These are phyloP conservation scores for Calypte anna DNA, from an alignment of 2,113 vertebrate species.

Conservation along the genomic window DNA sequence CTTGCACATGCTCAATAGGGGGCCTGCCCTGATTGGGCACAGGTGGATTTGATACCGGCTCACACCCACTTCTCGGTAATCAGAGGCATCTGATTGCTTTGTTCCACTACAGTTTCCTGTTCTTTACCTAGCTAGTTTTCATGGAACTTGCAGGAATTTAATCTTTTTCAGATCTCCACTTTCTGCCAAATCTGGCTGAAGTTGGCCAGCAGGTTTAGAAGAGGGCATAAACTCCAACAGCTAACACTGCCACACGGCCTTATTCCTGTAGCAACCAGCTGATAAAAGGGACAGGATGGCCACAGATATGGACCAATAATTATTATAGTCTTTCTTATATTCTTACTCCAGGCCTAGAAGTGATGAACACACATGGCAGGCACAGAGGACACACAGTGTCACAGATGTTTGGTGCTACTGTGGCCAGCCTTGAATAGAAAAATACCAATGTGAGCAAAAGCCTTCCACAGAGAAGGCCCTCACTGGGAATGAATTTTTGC, in stretches of 20 bases:
- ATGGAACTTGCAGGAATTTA: background rate
- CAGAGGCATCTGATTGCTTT: no score
- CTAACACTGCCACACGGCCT: background rate
- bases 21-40: no score
- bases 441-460: background rate
- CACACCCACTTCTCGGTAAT: no score
- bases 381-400: background rate
- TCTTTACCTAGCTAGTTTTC: slow-evolving; percentile 13
- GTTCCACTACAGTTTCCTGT: background rate
- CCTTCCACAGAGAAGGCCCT: background rate
- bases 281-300: background rate
- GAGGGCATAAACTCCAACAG: background rate
- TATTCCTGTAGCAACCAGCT: background rate
- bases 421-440: background rate
- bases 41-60: no score
- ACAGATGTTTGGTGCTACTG: background rate
- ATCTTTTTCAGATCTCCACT: background rate
- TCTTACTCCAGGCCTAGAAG: background rate
- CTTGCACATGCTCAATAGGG: no score
- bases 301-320: background rate
- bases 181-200: background rate
- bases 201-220: background rate
- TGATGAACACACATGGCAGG: background rate
- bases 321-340: background rate
- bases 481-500: background rate